Base-by-base conservation (phyloP, 1,140 invertebrate species). In the Uloborus diversus region DNA sequence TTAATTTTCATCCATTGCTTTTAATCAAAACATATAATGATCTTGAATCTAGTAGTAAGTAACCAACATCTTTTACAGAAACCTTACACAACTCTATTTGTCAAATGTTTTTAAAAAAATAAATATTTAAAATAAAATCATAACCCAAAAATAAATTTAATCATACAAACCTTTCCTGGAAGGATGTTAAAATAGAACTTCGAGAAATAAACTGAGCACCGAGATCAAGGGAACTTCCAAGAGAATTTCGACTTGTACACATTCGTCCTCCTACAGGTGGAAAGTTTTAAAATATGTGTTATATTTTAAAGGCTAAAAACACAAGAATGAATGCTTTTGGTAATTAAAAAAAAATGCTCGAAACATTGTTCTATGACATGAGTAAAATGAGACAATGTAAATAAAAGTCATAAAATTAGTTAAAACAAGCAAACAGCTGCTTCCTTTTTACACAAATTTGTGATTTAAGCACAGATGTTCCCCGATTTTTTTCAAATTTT, bases 161-260 rank as follows among this genome's bases (percentile, higher is more conserved):
- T 9, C 7, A 9, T 11, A 32, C 13, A 37, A 49, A 75, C 73
- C 28, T 66, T 56, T 76, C 28, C n/a, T 65, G 73, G n/a, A 28
- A 37, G 5, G 7, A 11, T 5, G 7, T 76, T 37, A 76, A 56
- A 56, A 53, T 56, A n/a, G 42, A 35, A n/a, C 61, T 37, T 27
- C 37, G 64, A 17, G 73, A 65, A 28, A 76, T 76, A 37, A 76
- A 76, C n/a, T 76, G 73, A 17, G 73, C 73, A 2, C 73, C 73
- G 25, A 76, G n/a, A 65, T 76, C 73, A 35, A 76, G 42, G 7
- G 73, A 28, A 42, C 11, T 56, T 11, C 49, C 73, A 33, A 64
- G 53, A 25, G 59, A 37, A 25, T 49, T 66, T 37, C 61, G 33
- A 35, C 42, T 37, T n/a, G 73, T 76, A 28, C 42, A 37, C 61